These are phyloP conservation scores for Eunapius fragilis DNA, from an alignment of 37 sponge, comb jelly and placozoan genomes.

Conservation along the genomic window DNA sequence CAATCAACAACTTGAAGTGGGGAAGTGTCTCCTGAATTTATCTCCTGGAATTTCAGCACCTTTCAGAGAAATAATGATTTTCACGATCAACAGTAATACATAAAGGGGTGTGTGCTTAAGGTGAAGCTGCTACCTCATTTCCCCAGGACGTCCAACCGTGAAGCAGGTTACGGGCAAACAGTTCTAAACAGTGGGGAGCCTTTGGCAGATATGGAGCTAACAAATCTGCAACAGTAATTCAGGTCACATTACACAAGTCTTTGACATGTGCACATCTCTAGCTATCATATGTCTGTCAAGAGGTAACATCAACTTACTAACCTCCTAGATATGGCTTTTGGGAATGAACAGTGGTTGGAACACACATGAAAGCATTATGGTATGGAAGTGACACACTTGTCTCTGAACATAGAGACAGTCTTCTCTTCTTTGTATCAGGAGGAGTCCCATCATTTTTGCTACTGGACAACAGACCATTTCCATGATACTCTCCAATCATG, in stretches of 20 bases:
- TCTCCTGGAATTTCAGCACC: conserved; percentile 8
- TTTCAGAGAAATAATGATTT: neutral
- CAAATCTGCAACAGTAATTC: neutral
- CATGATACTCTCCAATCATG: conserved; percentile 44
- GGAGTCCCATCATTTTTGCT: neutral
- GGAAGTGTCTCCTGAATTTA: neutral
- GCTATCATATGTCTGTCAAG: neutral
- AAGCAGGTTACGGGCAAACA: conserved; percentile 80
- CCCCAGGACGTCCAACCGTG: conserved; percentile 88
- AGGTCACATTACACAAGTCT: neutral
- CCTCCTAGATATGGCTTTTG: conserved; percentile 81
- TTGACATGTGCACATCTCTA: neutral
- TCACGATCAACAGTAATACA: neutral
- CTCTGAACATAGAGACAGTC: neutral
- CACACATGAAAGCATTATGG: conserved; percentile 11
- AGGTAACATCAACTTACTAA: neutral
- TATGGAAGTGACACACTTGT: neutral
- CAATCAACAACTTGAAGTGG: neutral
- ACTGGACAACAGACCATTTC: neutral
- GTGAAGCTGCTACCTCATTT: conserved; percentile 49
- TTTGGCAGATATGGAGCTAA: conserved; percentile 10
- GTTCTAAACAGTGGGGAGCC: conserved; percentile 45
- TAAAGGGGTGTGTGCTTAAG: neutral
- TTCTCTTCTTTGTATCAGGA: neutral
- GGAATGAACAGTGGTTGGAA: conserved; percentile 66